phyloP scores from a whole-genome alignment of 2,888 invertebrate species.

The Pogonocherus hispidulus region DNA sequence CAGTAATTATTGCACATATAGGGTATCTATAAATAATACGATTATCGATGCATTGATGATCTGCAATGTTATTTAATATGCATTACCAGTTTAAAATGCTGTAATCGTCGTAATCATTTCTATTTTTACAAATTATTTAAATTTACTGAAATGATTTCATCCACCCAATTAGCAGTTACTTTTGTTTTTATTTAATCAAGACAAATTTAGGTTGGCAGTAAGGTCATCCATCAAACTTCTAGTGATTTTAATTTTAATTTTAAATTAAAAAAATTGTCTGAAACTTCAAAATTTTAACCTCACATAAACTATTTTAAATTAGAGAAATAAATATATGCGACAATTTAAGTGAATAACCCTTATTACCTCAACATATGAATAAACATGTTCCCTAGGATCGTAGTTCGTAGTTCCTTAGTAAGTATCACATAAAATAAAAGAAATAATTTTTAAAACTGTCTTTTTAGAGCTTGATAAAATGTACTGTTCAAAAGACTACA shows the following conservation, averaged over 20 bases:
- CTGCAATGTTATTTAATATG: conserved; percentile 10
- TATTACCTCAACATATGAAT: not conserved
- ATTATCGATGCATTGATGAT: conserved; percentile 3
- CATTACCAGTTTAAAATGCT: conserved; percentile 6
- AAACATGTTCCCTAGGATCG: not conserved
- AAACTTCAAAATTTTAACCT: no score
- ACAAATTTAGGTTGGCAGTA: not conserved
- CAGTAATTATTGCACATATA: no score
- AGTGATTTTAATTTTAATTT: no score
- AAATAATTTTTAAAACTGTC: not conserved
- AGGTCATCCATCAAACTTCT: no score
- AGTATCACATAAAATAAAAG: not conserved
- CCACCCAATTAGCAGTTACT: not conserved
- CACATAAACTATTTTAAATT: no score
- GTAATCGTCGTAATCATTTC: conserved; percentile 34
- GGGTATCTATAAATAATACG: no score
- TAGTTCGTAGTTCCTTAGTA: not conserved
- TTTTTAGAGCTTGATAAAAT: conserved; percentile 12
- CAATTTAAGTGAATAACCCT: no score
- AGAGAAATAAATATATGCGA: no score
- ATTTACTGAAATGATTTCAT: conserved; percentile 31
- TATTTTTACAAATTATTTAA: conserved; percentile 32
- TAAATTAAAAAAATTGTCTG: no score
- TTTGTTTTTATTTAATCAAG: not conserved
- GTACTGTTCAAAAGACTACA: conserved; percentile 24